Evolutionary conservation across 2,888 invertebrate genomes (phyloP), one percentile per base, ranked within the genome.

Genomic region (Agonopterix alstromeriana): DNA sequence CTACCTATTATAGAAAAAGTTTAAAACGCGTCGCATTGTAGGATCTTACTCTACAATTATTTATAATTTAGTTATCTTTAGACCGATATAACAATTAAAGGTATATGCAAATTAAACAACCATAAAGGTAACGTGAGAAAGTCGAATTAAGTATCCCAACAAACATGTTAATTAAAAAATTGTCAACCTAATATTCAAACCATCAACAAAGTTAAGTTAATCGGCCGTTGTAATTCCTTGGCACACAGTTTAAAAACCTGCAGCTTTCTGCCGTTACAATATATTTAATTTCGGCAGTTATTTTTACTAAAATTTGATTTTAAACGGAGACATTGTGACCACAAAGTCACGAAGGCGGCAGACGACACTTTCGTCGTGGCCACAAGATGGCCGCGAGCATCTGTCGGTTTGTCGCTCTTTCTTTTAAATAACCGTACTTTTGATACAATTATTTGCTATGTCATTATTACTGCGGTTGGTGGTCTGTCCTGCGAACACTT

Each of bases 351-450:
- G 81, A 80, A 77, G 53, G 64, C 63, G 73, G 63, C 76, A 71
- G 71, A 67, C 76, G 73, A 77, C 69, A 72, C 70, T 74, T 73
- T 70, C 61, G 61, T 63, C 65, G 64, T 66, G 42, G 42, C 81
- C 82, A 69, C 82, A 85, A 78, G 74, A 83, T 83, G 78, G 86
- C 86, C 80, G 78, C 77, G 68, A 84, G 87, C 87, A 87, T 84
- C 83, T 88, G 87, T 84, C 85, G 78, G 72, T 73, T 84, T 84
- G 84, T 80, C 86, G 85, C 84, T 82, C 74, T 82, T 85, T 75
- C 72, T 67, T 27, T 68, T 70, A 78, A 82, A 82, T 80, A 79
- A 80, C 78, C 63, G 73, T 79, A 74, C 67, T 79, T 73, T 75
- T 73, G 73, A 72, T 77, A 75, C 74, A 83, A 82, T 87, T 82